A percentile compares a stretch with the other conserved stretches of the same genome.
phyloP scores from a whole-genome alignment of 2,888 invertebrate genomes.

The Dugesia japonica region DNA sequence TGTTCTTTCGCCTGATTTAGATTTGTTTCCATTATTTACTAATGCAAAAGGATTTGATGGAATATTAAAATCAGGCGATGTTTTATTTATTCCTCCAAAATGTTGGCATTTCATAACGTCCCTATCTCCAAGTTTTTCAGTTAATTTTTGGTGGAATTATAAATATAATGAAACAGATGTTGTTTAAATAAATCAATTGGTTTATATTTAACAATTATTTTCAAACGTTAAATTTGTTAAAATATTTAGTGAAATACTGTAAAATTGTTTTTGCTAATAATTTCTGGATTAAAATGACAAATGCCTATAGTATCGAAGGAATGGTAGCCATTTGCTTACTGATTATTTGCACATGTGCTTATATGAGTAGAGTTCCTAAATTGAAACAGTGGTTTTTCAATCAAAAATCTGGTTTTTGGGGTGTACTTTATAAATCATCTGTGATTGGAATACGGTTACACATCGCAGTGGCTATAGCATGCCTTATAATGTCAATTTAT shows the following conservation, averaged over 20 bases:
- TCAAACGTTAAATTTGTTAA: no score
- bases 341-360: conserved; percentile 49
- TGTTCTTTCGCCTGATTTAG: conserved; percentile 61
- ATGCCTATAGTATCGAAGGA: conserved; percentile 46
- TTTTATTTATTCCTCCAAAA: conserved; percentile 77
- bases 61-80: conserved; percentile 65
- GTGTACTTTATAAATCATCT: conserved; percentile 50
- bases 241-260: no score
- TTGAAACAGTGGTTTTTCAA: conserved; percentile 48
- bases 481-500: conserved; percentile 46
- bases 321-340: conserved; percentile 47
- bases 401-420: conserved; percentile 49
- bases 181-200: conserved; percentile 1
- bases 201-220: not conserved
- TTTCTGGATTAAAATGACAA: not conserved
- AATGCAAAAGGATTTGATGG: conserved; percentile 53
- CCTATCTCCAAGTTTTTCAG: conserved; percentile 72
- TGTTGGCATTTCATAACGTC: conserved; percentile 95
- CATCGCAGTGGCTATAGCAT: conserved; percentile 44
- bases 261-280: no score
- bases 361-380: conserved; percentile 48
- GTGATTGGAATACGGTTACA: conserved; percentile 49
- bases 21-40: conserved; percentile 58
- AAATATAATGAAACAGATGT: not conserved
- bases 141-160: conserved; percentile 79